These are phyloP conservation scores for Fistularia tabacaria DNA, from an alignment of 2,797 vertebrate genomes.

Conservation along the genomic window DNA sequence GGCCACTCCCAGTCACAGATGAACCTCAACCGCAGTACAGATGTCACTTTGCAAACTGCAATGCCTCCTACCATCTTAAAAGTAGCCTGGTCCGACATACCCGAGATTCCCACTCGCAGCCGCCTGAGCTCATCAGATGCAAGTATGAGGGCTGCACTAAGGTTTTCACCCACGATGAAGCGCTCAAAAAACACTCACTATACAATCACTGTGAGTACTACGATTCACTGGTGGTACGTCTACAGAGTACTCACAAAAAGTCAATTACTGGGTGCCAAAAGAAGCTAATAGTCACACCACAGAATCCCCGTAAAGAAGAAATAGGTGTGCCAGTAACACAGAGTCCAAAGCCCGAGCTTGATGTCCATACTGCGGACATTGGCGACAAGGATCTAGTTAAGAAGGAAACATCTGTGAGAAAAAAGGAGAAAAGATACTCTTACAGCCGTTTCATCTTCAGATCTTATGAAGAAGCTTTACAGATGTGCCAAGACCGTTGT, in stretches of 20 bases:
- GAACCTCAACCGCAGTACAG: slow-evolving; percentile 82
- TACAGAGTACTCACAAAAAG: slow-evolving; percentile 83
- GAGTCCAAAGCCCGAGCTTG: slow-evolving; percentile 28
- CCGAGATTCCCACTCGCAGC: slow-evolving; percentile 61
- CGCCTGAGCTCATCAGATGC: slow-evolving; percentile 75
- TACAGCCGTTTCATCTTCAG: slow-evolving; percentile 59
- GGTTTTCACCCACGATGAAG: slow-evolving; percentile 82
- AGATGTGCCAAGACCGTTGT: slow-evolving; percentile 91
- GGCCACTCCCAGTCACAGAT: slow-evolving; percentile 51
- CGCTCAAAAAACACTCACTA: slow-evolving; percentile 85
- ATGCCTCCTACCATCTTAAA: slow-evolving; percentile 86
- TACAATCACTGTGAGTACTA: slow-evolving; percentile 86
- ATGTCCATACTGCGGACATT: slow-evolving; percentile 21
- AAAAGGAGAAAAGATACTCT: background rate
- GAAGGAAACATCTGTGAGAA: slow-evolving; percentile 1
- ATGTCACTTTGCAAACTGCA: slow-evolving; percentile 85
- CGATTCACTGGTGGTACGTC: slow-evolving; percentile 83
- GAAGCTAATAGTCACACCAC: slow-evolving; percentile 76
- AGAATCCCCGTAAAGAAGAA: slow-evolving; percentile 49
- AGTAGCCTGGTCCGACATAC: slow-evolving; percentile 88
- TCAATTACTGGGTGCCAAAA: slow-evolving; percentile 78
- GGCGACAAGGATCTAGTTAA: slow-evolving; percentile 5
- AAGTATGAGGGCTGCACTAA: slow-evolving; percentile 86
- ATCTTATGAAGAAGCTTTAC: slow-evolving; percentile 90
- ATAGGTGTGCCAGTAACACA: slow-evolving; percentile 37